Conservation (phyloP, 2,888 invertebrate genomes). For the Brachyopa scutellaris region DNA sequence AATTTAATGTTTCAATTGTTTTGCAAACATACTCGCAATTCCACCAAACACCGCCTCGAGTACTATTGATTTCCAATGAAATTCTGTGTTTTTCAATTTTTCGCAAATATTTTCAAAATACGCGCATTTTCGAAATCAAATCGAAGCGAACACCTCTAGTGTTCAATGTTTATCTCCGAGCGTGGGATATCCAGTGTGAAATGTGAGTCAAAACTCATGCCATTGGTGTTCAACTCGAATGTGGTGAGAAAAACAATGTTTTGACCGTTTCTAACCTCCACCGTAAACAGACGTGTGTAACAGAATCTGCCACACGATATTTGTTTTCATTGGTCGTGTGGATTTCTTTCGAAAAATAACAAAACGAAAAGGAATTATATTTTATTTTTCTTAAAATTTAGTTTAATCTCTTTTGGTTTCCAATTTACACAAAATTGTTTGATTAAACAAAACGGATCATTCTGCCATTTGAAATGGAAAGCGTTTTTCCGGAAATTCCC, state of each 20-base stretch:
- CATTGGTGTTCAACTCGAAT: too few species aligned
- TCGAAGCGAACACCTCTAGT: neutral
- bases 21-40: neutral
- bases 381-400: neutral
- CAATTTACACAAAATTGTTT: neutral
- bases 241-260: neutral
- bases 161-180: conserved; percentile 1
- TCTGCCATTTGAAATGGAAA: conserved; percentile 1
- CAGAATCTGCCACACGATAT: neutral
- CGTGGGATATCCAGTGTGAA: conserved; percentile 8
- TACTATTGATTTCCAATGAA: neutral
- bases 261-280: neutral
- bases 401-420: neutral
- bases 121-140: conserved; percentile 20
- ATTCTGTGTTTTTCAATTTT: conserved; percentile 4
- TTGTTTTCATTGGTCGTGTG: conserved; percentile 13
- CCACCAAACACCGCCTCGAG: too few species aligned
- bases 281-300: neutral
- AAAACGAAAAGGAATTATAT: neutral
- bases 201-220: conserved; percentile 24
- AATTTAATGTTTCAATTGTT: too few species aligned
- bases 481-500: neutral
- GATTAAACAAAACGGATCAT: neutral
- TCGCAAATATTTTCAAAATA: conserved; percentile 5
- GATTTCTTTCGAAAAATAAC: too few species aligned